Percentiles rank a stretch among this genome's conserved stretches.
Evolutionary conservation across 2,888 invertebrate genomes (phyloP).

Genomic region (Habrosyne pyritoides): DNA sequence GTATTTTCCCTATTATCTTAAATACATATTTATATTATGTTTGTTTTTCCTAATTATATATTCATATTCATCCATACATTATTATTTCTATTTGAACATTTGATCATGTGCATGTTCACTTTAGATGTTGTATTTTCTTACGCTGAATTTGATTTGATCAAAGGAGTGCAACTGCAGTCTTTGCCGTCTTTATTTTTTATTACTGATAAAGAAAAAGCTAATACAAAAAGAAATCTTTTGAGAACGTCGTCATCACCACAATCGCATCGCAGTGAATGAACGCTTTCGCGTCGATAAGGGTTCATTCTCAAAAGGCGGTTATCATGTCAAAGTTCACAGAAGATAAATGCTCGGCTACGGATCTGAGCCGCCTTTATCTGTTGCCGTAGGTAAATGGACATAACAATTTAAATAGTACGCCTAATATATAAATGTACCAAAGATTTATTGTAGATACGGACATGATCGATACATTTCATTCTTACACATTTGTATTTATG

Average conservation of each 20-base stretch:
- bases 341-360: conserved; percentile 54
- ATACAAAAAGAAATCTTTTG: conserved; percentile 20
- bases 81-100: no score
- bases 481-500: no score
- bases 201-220: background rate
- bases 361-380: conserved; percentile 29
- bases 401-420: conserved; percentile 11
- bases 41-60: no score
- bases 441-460: background rate
- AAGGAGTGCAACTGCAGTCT: no score
- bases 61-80: no score
- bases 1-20: background rate
- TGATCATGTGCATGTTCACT: no score
- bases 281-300: conserved; percentile 67
- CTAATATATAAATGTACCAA: conserved; percentile 10
- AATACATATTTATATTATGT: background rate
- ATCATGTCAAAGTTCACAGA: conserved; percentile 68
- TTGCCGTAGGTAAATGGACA: conserved; percentile 18
- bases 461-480: no score
- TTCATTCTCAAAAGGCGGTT: conserved; percentile 70
- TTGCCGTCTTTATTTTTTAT: no score
- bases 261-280: conserved; percentile 71
- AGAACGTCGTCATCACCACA: conserved; percentile 37
- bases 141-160: no score
- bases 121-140: no score